phyloP scores from a whole-genome alignment of 2,888 invertebrate genomes.

The Cistogaster globosa region DNA sequence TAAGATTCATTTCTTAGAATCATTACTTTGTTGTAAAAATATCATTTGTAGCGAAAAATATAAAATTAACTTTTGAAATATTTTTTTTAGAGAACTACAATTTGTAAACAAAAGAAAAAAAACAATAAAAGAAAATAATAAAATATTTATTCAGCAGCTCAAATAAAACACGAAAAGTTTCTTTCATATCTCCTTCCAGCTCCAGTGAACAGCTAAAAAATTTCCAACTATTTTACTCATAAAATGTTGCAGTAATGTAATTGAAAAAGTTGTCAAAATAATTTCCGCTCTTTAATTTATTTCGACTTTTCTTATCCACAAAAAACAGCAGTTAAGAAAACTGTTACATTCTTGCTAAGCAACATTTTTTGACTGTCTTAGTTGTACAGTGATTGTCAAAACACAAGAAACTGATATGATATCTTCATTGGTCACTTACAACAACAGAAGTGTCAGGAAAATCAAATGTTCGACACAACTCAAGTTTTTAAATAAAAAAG shows the following conservation, averaged over 20 bases:
- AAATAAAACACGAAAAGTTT: neutral
- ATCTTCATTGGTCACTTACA: too few species aligned
- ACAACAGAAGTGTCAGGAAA: too few species aligned
- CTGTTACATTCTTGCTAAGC: neutral
- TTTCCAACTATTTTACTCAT: neutral
- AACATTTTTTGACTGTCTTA: neutral
- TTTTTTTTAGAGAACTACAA: too few species aligned
- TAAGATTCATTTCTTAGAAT: too few species aligned
- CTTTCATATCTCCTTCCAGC: neutral
- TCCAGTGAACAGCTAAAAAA: neutral
- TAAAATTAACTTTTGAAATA: too few species aligned
- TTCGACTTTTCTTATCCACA: neutral
- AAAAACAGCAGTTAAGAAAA: neutral
- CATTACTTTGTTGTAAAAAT: too few species aligned
- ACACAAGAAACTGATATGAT: neutral
- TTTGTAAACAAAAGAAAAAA: too few species aligned
- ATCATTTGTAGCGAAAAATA: too few species aligned
- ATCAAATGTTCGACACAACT: too few species aligned
- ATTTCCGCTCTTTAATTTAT: constrained; percentile 43
- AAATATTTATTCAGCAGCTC: too few species aligned
- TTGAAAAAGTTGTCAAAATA: constrained; percentile 47
- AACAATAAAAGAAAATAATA: too few species aligned
- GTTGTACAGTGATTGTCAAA: neutral
- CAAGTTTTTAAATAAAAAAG: too few species aligned
- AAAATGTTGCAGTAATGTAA: constrained; percentile 1